Conservation (phyloP, 2,113 vertebrate species). For the Ovis canadensis region DNA sequence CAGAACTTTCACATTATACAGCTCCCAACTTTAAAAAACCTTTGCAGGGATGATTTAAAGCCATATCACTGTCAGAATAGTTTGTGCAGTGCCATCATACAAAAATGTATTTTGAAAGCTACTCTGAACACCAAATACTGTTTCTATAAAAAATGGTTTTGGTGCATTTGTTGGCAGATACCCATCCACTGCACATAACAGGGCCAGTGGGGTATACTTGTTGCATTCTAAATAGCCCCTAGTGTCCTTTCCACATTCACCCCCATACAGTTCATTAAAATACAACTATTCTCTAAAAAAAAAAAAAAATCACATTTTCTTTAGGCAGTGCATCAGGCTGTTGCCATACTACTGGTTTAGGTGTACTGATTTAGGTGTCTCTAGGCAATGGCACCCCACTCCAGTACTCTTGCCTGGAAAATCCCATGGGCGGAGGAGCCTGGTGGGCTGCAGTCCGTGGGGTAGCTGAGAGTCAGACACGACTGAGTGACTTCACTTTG, state of each 20-base stretch:
- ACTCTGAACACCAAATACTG: not conserved
- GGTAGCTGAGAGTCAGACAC: too few relatives aligned
- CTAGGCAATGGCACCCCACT: too few relatives aligned
- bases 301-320: constrained; percentile 27
- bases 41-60: constrained; percentile 30
- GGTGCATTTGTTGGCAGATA: constrained; percentile 2
- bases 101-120: constrained; percentile 57
- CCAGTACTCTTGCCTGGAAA: too few relatives aligned
- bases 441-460: too few relatives aligned
- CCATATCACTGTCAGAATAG: constrained; percentile 1
- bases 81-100: not conserved
- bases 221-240: not conserved
- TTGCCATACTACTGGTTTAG: not conserved
- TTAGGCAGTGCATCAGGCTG: constrained; percentile 28
- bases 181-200: not conserved
- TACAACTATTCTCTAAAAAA: not conserved
- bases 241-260: not conserved
- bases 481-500: too few relatives aligned
- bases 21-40: constrained; percentile 10
- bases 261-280: not conserved
- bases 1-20: constrained; percentile 38
- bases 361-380: too few relatives aligned
- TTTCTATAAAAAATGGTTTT: constrained; percentile 32
- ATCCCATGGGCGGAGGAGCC: too few relatives aligned
- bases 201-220: not conserved